Conservation (phyloP, 2,797 vertebrate species). For the Pangasius mekongensis region DNA sequence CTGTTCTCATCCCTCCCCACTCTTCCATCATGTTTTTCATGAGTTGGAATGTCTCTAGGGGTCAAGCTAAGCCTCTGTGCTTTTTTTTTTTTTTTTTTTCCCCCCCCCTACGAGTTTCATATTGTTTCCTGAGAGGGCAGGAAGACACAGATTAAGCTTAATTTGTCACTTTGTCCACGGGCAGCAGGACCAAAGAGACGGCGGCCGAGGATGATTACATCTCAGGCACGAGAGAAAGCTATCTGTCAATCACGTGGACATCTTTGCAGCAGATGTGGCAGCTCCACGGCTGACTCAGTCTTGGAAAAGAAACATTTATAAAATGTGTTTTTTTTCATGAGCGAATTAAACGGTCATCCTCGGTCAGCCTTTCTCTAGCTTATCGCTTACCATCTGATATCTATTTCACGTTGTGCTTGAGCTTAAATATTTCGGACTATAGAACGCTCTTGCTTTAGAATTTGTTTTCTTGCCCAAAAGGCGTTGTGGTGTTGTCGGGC, state of each 20-base stretch:
- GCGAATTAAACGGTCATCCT: conserved; percentile 25
- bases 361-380: not conserved
- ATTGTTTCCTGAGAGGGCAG: conserved; percentile 60
- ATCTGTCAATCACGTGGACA: conserved; percentile 59
- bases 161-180: conserved; percentile 60
- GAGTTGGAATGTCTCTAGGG: conserved; percentile 29
- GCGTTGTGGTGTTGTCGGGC: conserved; percentile 15
- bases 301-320: conserved; percentile 37
- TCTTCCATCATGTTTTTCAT: conserved; percentile 34
- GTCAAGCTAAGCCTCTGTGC: conserved; percentile 23
- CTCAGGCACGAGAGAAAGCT: conserved; percentile 47
- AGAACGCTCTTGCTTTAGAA: not conserved
- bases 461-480: not conserved
- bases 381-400: conserved; percentile 23
- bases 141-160: conserved; percentile 63
- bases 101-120: conserved; percentile 34
- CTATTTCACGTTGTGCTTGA: not conserved
- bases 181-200: conserved; percentile 48
- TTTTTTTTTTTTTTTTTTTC: not conserved
- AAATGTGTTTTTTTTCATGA: conserved; percentile 7
- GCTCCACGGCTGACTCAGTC: conserved; percentile 40
- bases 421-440: conserved; percentile 9
- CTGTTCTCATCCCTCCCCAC: not conserved
- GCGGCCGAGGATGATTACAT: conserved; percentile 46
- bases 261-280: conserved; percentile 62